phyloP scores from a whole-genome alignment of 2,113 vertebrate species.

The Sardina pilchardus region DNA sequence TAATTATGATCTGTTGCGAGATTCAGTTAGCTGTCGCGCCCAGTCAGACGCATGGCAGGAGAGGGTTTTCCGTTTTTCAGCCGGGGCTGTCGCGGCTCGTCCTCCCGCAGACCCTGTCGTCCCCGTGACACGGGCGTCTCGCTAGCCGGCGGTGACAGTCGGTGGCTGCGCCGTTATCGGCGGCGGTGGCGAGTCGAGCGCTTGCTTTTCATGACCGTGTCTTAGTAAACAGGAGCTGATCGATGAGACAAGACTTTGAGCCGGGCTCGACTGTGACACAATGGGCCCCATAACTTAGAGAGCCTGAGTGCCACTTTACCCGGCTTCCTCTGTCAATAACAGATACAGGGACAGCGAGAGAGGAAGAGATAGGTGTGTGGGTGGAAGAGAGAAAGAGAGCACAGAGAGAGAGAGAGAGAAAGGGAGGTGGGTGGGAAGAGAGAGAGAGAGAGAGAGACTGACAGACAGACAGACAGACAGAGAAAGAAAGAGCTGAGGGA shows the following conservation, averaged over 20 bases:
- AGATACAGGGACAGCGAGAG: neutral
- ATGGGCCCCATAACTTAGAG: conserved; percentile 2
- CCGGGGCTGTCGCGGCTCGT: too few relatives aligned
- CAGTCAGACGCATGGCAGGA: neutral
- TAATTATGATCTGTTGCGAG: neutral
- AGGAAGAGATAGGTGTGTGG: neutral
- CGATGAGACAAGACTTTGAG: neutral
- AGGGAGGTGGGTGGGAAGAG: neutral
- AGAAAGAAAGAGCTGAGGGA: neutral
- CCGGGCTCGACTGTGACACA: neutral
- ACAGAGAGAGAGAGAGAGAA: conserved; percentile 1
- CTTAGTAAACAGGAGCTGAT: neutral
- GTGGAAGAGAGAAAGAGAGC: neutral
- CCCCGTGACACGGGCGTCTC: neutral
- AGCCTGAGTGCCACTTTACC: neutral
- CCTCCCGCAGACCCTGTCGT: neutral
- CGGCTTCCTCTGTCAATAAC: neutral
- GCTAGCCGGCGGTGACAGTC: neutral
- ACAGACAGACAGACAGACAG: neutral
- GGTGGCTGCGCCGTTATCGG: neutral
- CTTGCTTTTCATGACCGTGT: neutral
- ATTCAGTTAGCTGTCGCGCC: neutral
- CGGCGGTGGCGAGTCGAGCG: neutral
- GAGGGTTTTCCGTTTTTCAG: neutral
- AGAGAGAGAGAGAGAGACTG: conserved; percentile 6